These are phyloP conservation scores for Nylanderia fulva DNA, from an alignment of 1,140 invertebrate species.

Conservation along the genomic window DNA sequence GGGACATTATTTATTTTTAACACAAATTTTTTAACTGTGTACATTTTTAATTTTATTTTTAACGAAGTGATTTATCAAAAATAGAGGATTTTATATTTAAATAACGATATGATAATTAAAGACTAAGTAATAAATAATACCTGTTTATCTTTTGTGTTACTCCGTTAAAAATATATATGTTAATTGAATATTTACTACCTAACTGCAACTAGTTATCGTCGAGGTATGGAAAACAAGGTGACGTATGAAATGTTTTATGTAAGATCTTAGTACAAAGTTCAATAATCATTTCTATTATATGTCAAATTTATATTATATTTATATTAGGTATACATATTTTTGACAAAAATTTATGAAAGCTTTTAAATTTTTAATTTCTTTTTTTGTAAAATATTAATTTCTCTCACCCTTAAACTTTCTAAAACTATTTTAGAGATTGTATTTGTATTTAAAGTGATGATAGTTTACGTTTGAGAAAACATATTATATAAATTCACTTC, in stretches of 20 bases:
- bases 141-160: neutral
- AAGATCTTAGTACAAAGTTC: neutral
- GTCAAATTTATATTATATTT: neutral
- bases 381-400: too few species aligned
- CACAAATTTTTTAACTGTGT: too few species aligned
- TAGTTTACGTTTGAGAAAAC: too few species aligned
- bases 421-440: too few species aligned
- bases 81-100: neutral
- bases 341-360: too few species aligned
- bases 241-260: neutral
- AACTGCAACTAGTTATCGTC: neutral
- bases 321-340: too few species aligned
- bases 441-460: too few species aligned
- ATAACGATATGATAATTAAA: neutral
- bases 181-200: constrained; percentile 5
- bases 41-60: too few species aligned
- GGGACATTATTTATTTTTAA: too few species aligned
- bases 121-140: neutral
- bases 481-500: too few species aligned
- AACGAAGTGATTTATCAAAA: neutral
- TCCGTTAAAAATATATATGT: neutral
- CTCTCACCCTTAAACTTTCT: too few species aligned
- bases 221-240: neutral
- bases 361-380: too few species aligned
- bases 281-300: neutral